Base-by-base conservation (phyloP, 2,113 vertebrate genomes). In the Lampris incognitus region DNA sequence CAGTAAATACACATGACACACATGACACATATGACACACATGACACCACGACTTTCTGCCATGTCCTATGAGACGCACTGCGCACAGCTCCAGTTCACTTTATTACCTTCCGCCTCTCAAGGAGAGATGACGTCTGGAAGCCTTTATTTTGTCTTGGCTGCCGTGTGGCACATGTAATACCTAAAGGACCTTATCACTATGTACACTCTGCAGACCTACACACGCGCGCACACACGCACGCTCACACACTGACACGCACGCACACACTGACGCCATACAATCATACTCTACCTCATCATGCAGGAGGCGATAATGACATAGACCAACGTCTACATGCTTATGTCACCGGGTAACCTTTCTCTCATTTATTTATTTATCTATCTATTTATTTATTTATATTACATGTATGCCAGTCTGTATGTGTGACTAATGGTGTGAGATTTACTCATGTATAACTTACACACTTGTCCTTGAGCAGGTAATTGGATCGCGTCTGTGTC, bases 391-490 rank as follows among this genome's bases (percentile, higher is more conserved):
- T 24, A 24, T 24, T 24, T 24, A 24, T 24, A 0, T 24, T 24
- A 24, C 24, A 24, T 24, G 24, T 24, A 24, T 24, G 24, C 24
- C 24, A 24, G 24, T 24, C 57, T 78, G 54, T 81, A 70, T 74
- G 71, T 63, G 66, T 74, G 73, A 50, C 71, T 79, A 82, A 87
- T 76, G 65, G 69, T 79, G 79, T 78, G 66, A 86, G 75, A 85
- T 88, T 79, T 79, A 81, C 72, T 78, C 69, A 71, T 79, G 85
- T 92, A 81, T 90, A 85, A 87, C 72, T 88, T 83, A 79, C 79
- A 76, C 79, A 74, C 75, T 77, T n/a, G 86, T 91, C 91, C 91
- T 92, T 93, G 89, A 91, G 85, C 72, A 63, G 82, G 90, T 92
- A 92, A 92, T 86, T 86, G 78, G 88, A 92, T 91, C 76, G 5